These are phyloP conservation scores for Trachelus stipa DNA, from an alignment of 2,888 invertebrate species.

Conservation along the genomic window DNA sequence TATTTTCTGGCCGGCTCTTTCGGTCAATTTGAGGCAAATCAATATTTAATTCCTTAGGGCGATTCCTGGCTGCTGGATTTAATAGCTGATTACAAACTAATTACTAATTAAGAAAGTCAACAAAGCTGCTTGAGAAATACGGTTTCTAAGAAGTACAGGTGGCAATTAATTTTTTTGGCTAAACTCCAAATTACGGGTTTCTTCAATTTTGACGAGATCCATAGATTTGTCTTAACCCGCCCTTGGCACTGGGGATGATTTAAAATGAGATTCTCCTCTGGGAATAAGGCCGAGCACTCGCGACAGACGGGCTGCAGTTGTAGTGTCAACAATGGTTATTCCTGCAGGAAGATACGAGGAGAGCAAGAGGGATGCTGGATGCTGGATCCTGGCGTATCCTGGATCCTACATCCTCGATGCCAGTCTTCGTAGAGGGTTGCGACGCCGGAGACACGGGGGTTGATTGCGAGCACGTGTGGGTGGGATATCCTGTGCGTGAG, in stretches of 20 bases:
- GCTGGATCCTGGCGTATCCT: too few relatives aligned
- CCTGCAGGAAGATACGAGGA: constrained; percentile 36
- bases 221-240: neutral
- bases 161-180: too few relatives aligned
- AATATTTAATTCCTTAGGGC: neutral
- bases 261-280: constrained; percentile 35
- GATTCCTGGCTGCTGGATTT: too few relatives aligned
- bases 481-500: constrained; percentile 40
- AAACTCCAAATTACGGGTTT: too few relatives aligned
- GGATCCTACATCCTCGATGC: too few relatives aligned
- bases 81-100: too few relatives aligned
- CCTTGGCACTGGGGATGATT: constrained; percentile 23
- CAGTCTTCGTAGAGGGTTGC: too few relatives aligned
- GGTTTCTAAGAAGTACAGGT: too few relatives aligned
- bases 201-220: neutral
- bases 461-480: constrained; percentile 24
- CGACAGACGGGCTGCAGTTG: constrained; percentile 58
- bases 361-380: too few relatives aligned
- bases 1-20: constrained; percentile 39
- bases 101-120: too few relatives aligned
- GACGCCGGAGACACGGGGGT: constrained; percentile 19
- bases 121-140: too few relatives aligned
- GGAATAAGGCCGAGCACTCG: constrained; percentile 38
- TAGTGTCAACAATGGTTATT: constrained; percentile 54
- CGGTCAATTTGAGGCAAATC: constrained; percentile 34